Conservation (phyloP, 2,797 vertebrate genomes). For the Microctenopoma lineatum region DNA sequence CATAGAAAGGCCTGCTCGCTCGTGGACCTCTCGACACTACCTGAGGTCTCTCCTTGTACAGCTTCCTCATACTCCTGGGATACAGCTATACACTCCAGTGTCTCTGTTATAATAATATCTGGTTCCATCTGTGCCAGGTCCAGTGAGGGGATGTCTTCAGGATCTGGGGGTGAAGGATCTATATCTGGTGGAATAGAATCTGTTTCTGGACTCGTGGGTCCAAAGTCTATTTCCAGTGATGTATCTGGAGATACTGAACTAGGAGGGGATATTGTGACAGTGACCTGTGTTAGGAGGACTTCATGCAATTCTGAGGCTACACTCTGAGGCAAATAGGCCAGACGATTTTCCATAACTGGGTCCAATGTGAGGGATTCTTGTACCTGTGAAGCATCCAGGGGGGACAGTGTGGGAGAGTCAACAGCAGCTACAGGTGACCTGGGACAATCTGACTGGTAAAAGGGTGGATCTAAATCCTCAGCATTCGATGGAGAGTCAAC, state of each 20-base stretch:
- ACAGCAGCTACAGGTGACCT: constrained; percentile 55
- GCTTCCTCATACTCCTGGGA: constrained; percentile 54
- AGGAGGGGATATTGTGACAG: constrained; percentile 78
- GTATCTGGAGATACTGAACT: constrained; percentile 78
- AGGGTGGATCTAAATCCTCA: constrained; percentile 60
- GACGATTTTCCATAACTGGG: constrained; percentile 50
- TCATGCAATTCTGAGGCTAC: constrained; percentile 19
- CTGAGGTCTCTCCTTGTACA: constrained; percentile 52
- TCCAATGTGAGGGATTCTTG: constrained; percentile 51
- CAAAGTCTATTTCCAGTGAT: constrained; percentile 72
- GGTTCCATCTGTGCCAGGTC: constrained; percentile 59
- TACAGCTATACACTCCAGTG: constrained; percentile 52
- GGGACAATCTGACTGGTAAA: constrained; percentile 55
- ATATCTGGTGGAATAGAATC: constrained; percentile 38
- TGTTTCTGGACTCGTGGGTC: constrained; percentile 44
- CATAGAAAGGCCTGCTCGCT: constrained; percentile 80
- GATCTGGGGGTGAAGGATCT: constrained; percentile 48
- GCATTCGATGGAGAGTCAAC: constrained; percentile 64
- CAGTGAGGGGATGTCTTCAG: constrained; percentile 42
- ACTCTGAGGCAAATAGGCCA: constrained; percentile 42
- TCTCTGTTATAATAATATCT: constrained; percentile 54
- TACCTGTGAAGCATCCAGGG: constrained; percentile 41
- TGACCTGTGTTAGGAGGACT: constrained; percentile 58
- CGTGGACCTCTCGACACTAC: constrained; percentile 57
- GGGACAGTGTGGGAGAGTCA: constrained; percentile 52